phyloP scores from a whole-genome alignment of 2,888 invertebrate genomes.

The Yponomeuta sedellus region DNA sequence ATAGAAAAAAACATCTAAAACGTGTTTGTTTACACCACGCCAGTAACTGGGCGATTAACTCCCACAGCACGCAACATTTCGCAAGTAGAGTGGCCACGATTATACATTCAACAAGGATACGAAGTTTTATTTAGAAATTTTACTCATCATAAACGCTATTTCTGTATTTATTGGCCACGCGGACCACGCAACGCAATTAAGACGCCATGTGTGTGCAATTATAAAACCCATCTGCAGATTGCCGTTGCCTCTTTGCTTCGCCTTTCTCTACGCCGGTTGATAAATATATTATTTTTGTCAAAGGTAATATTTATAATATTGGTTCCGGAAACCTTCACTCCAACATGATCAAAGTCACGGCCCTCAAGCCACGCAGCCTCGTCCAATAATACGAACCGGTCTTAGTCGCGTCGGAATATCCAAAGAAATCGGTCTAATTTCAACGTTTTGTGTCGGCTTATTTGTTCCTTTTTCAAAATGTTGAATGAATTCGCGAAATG shows the following conservation, averaged over 20 bases:
- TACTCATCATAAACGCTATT: constrained; percentile 1
- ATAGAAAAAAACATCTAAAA: background rate
- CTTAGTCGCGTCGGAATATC: background rate
- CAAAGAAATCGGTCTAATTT: constrained; percentile 23
- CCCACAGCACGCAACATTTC: background rate
- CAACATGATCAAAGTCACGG: background rate
- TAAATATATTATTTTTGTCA: background rate
- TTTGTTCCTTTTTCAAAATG: background rate
- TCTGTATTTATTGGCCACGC: background rate
- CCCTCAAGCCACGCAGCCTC: background rate
- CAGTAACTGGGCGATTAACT: background rate
- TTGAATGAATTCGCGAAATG: constrained; percentile 40
- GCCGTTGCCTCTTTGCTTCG: background rate
- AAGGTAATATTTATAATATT: background rate
- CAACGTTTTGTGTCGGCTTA: background rate
- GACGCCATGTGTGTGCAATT: background rate
- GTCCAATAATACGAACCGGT: background rate
- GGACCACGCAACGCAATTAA: background rate
- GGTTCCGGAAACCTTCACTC: background rate
- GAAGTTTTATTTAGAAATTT: background rate
- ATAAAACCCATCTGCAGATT: background rate
- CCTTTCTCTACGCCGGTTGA: background rate
- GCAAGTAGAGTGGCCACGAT: background rate
- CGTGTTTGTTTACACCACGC: constrained; percentile 1
- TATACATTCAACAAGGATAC: constrained; percentile 2